Evolutionary conservation across 2,888 invertebrate genomes (phyloP).

Genomic region (Pterobdella sp.): DNA sequence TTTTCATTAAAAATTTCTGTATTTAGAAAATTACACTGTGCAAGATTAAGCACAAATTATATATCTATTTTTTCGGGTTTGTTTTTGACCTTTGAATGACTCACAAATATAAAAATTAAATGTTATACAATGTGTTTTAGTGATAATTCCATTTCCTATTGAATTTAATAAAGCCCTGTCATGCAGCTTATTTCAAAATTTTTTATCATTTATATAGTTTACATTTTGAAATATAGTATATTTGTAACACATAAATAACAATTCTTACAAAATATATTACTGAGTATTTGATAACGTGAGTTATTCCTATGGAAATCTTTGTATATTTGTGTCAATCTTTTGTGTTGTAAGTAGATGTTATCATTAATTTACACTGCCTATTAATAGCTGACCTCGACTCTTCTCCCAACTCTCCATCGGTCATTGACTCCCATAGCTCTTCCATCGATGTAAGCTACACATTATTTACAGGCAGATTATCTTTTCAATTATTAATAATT

Average conservation of each 20-base stretch:
- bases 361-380: not conserved
- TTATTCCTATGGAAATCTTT: not conserved
- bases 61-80: no score
- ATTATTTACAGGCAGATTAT: not conserved
- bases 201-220: not conserved
- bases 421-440: slow-evolving; percentile 36
- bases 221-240: not conserved
- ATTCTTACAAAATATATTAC: not conserved
- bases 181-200: no score
- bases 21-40: no score
- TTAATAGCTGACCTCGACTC: slow-evolving; percentile 61
- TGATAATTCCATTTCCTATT: no score
- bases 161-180: no score
- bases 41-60: no score
- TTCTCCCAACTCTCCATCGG: slow-evolving; percentile 66
- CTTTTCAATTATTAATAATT: no score
- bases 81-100: no score
- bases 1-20: no score
- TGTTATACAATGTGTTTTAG: no score
- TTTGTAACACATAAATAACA: not conserved
- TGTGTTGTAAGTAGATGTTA: not conserved
- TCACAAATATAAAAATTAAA: no score
- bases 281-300: no score
- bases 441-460: slow-evolving; percentile 27
- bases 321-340: not conserved